Percentiles rank a stretch among this genome's conserved stretches.
Evolutionary conservation across 2,113 vertebrate species (phyloP).

Genomic region (Thinocorus orbignyianus): DNA sequence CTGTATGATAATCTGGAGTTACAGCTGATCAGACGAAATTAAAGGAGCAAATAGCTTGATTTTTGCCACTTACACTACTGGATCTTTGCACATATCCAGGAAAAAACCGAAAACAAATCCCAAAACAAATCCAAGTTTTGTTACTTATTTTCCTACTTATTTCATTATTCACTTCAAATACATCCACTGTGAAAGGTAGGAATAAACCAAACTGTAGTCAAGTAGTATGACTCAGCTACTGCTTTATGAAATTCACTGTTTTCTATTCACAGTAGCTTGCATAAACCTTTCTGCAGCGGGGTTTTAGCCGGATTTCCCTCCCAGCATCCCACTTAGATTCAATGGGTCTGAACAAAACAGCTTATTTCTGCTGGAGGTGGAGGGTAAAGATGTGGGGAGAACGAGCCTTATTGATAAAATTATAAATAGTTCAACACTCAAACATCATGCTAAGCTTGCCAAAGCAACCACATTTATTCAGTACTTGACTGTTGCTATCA

Average conservation of each 20-base stretch:
- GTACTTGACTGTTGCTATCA: neutral
- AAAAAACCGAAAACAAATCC: neutral
- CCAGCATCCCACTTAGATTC: neutral
- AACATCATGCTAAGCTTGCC: neutral
- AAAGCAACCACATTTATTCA: neutral
- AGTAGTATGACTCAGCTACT: neutral
- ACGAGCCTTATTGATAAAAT: neutral
- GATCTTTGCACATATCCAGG: neutral
- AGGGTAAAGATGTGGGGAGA: fast-evolving
- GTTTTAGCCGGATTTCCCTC: neutral
- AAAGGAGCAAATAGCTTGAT: neutral
- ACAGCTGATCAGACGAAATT: neutral
- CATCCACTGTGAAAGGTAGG: neutral
- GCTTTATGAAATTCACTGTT: neutral
- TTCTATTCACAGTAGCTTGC: neutral
- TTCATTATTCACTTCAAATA: neutral
- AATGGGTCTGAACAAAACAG: neutral
- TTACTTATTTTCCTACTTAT: neutral
- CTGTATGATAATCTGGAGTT: neutral
- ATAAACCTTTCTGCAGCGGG: neutral
- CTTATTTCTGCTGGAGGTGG: neutral
- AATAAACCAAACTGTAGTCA: neutral
- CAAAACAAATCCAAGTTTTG: neutral
- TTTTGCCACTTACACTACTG: neutral
- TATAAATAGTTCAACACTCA: neutral